A percentile compares a stretch with the other conserved stretches of the same genome.
These are phyloP conservation scores for Polyodon spathula DNA, from an alignment of 2,113 vertebrate genomes.

Conservation along the genomic window DNA sequence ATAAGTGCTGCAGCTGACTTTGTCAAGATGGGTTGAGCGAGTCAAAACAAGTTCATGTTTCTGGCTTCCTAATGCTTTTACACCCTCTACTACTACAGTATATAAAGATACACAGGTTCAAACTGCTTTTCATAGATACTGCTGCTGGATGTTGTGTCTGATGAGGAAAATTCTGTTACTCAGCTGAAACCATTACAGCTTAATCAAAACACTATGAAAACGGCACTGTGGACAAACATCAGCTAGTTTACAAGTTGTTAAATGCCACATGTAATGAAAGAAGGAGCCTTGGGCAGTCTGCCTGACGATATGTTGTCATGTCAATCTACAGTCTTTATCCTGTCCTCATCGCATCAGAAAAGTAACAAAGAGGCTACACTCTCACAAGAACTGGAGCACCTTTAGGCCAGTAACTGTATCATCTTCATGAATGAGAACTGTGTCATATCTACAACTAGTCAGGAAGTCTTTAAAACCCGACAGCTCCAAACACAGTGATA, in stretches of 20 bases:
- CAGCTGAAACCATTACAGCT: constrained; percentile 31
- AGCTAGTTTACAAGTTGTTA: constrained; percentile 42
- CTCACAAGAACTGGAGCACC: constrained; percentile 54
- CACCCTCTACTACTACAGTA: neutral
- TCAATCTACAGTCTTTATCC: constrained; percentile 40
- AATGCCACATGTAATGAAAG: constrained; percentile 38
- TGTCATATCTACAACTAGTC: constrained; percentile 44
- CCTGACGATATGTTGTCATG: constrained; percentile 39
- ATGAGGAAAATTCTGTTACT: constrained; percentile 16
- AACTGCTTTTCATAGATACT: neutral
- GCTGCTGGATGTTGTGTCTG: neutral
- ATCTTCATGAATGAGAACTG: constrained; percentile 59
- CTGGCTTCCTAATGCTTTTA: no score
- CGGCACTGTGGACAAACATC: constrained; percentile 21
- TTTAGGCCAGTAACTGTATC: constrained; percentile 72
- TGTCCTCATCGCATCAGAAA: constrained; percentile 52
- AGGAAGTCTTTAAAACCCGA: constrained; percentile 62
- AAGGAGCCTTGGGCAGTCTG: constrained; percentile 36
- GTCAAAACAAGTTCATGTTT: no score
- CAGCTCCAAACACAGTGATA: neutral
- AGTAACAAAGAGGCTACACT: constrained; percentile 65
- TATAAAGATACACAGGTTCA: neutral
- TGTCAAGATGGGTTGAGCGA: no score
- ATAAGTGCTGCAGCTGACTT: no score
- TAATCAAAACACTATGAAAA: constrained; percentile 26